Percentiles rank a stretch among this genome's conserved stretches.
These are phyloP conservation scores for Zonotrichia leucophrys DNA, from an alignment of 2,113 vertebrate species.

Conservation along the genomic window DNA sequence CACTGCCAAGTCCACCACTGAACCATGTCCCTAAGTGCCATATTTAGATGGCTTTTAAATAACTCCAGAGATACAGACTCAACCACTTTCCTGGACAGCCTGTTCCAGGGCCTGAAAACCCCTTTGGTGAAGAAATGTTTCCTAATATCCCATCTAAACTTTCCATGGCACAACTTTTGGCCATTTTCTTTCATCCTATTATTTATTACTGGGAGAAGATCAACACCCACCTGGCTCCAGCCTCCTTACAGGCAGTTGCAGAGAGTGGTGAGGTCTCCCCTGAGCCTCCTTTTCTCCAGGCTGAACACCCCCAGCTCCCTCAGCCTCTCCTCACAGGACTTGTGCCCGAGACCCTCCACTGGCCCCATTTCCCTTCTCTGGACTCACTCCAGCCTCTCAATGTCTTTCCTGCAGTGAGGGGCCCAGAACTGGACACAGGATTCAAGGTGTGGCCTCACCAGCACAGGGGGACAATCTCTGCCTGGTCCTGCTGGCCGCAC, in stretches of 20 bases:
- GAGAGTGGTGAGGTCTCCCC: fast-evolving
- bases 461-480: too few species aligned
- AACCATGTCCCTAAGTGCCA: background rate
- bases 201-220: background rate
- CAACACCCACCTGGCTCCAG: background rate
- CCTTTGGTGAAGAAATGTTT: background rate
- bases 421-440: background rate
- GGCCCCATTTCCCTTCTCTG: background rate
- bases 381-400: background rate
- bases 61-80: background rate
- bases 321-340: background rate
- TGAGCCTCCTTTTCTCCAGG: background rate
- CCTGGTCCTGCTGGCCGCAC: too few species aligned
- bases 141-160: background rate
- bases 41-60: background rate
- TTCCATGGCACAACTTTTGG: background rate
- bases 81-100: background rate
- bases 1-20: background rate
- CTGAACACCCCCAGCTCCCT: fast-evolving
- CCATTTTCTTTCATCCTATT: background rate
- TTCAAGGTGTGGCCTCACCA: too few species aligned
- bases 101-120: background rate
- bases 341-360: fast-evolving
- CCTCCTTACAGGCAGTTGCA: background rate
- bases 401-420: background rate